phyloP scores from a whole-genome alignment of 2,797 vertebrate genomes.

The Alcedo atthis region DNA sequence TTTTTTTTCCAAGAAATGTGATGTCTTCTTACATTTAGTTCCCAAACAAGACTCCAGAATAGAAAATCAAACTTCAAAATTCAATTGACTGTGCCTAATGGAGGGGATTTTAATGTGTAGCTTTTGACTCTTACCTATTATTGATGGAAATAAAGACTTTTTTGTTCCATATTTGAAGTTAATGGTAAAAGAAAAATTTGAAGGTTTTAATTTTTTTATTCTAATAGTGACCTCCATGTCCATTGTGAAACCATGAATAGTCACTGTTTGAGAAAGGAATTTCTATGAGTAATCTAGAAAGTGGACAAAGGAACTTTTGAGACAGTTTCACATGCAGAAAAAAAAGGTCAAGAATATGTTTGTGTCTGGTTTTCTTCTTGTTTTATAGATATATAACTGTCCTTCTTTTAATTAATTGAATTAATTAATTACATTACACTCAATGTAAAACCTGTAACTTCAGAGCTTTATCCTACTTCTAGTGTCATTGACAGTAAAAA shows the following conservation, averaged over 20 bases:
- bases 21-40: slow-evolving; percentile 50
- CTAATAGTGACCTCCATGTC: slow-evolving; percentile 26
- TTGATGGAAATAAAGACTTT: slow-evolving; percentile 61
- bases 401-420: not conserved
- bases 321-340: not conserved
- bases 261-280: slow-evolving; percentile 25
- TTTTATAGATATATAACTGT: not conserved
- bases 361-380: not conserved
- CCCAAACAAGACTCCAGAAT: slow-evolving; percentile 54
- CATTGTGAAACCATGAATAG: slow-evolving; percentile 61
- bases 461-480: not conserved
- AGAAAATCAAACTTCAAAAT: slow-evolving; percentile 34
- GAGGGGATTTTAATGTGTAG: slow-evolving; percentile 63
- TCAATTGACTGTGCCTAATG: slow-evolving; percentile 69
- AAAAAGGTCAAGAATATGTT: not conserved
- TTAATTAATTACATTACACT: not conserved
- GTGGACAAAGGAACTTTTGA: slow-evolving; percentile 45
- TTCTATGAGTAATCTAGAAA: slow-evolving; percentile 41
- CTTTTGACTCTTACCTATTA: slow-evolving; percentile 59
- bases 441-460: not conserved
- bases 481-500: not conserved
- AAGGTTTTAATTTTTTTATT: slow-evolving; percentile 49
- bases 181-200: slow-evolving; percentile 43
- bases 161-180: slow-evolving; percentile 63
- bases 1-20: slow-evolving; percentile 42